phyloP scores from a whole-genome alignment of 2,113 vertebrate genomes.

The Pseudorhombus dupliciocellatus region DNA sequence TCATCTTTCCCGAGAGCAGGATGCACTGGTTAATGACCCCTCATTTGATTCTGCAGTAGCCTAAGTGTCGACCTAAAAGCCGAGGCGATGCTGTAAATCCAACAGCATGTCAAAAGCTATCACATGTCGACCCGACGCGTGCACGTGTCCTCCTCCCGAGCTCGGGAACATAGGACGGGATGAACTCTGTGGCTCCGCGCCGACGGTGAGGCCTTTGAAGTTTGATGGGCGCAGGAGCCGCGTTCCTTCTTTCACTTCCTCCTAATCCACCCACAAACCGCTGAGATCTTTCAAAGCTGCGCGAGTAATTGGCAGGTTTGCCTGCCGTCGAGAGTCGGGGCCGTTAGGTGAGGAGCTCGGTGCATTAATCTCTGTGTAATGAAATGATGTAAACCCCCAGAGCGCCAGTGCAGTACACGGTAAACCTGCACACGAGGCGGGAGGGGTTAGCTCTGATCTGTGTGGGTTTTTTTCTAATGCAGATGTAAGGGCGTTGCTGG shows the following conservation, averaged over 20 bases:
- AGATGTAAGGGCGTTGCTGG: neutral
- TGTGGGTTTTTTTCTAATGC: neutral
- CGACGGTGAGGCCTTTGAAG: constrained; percentile 41
- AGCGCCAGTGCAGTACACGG: constrained; percentile 18
- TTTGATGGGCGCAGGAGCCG: constrained; percentile 33
- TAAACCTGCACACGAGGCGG: constrained; percentile 34
- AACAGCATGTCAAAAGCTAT: neutral
- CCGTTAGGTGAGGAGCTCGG: constrained; percentile 31
- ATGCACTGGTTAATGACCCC: no score
- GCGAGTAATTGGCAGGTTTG: constrained; percentile 58
- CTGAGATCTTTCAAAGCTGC: constrained; percentile 38
- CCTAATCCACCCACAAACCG: constrained; percentile 58
- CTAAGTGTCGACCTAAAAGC: neutral
- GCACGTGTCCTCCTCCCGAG: neutral
- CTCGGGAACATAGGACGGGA: neutral
- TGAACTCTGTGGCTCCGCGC: neutral
- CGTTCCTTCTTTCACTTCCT: constrained; percentile 23
- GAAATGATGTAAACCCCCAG: constrained; percentile 50
- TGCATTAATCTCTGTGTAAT: constrained; percentile 56
- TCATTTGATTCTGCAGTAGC: neutral
- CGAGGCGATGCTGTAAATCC: constrained; percentile 1
- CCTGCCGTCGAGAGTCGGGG: constrained; percentile 19
- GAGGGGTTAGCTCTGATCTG: constrained; percentile 37
- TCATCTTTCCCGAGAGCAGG: no score
- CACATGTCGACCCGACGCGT: constrained; percentile 30